Percentiles rank a stretch among this genome's conserved stretches.
phyloP scores from a whole-genome alignment of 1,140 invertebrate genomes.

The Chlorops oryzae region DNA sequence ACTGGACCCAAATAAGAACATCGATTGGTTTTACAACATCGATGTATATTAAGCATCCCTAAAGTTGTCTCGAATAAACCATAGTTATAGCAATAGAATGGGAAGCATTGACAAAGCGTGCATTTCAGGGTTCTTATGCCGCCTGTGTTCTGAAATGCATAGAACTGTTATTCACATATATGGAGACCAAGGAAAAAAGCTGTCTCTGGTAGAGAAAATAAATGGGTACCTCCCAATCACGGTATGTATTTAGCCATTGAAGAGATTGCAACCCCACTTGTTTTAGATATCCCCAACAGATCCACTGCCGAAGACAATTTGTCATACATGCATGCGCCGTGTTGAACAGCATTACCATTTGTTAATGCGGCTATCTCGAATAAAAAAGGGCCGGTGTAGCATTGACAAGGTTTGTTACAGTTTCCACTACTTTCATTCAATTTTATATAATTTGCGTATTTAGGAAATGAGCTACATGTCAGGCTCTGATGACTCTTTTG shows the following conservation, averaged over 20 bases:
- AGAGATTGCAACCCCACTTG: slow-evolving; percentile 6
- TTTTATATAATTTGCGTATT: too few relatives aligned
- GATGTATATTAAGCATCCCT: too few relatives aligned
- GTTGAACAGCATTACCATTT: slow-evolving; percentile 64
- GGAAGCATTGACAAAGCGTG: slow-evolving; percentile 68
- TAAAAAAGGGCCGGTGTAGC: slow-evolving; percentile 29
- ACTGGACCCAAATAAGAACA: too few relatives aligned
- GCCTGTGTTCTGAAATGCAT: slow-evolving; percentile 74
- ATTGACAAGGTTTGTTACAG: too few relatives aligned
- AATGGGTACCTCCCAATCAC: slow-evolving; percentile 69
- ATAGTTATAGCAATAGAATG: slow-evolving; percentile 49
- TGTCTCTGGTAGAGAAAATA: slow-evolving; percentile 67
- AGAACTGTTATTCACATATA: slow-evolving; percentile 70
- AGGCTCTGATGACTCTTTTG: too few relatives aligned
- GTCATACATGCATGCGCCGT: slow-evolving; percentile 60
- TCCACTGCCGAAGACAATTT: slow-evolving; percentile 68
- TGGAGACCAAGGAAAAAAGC: slow-evolving; percentile 64
- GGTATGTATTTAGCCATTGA: slow-evolving; percentile 49
- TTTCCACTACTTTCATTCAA: too few relatives aligned
- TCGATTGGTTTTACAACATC: too few relatives aligned
- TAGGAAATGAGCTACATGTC: too few relatives aligned
- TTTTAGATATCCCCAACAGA: slow-evolving; percentile 64
- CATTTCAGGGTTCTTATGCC: slow-evolving; percentile 70
- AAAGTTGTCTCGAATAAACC: too few relatives aligned
- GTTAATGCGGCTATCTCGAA: slow-evolving; percentile 54